A percentile compares a stretch with the other conserved stretches of the same genome.
phyloP scores from a whole-genome alignment of 2,888 invertebrate genomes.

The Chalcosyrphus nemorum region DNA sequence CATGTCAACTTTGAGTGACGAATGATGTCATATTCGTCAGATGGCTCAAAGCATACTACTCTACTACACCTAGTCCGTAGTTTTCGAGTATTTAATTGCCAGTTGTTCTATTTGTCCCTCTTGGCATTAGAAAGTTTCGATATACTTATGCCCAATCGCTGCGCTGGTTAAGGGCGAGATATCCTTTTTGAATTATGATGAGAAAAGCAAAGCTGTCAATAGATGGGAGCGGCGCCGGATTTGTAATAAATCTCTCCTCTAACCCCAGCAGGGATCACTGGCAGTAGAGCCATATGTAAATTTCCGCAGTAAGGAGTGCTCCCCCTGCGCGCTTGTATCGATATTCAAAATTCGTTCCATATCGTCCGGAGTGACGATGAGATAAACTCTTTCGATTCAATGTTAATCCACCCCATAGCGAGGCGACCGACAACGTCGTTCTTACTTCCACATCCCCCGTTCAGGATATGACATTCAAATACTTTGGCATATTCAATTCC shows the following conservation, averaged over 20 bases:
- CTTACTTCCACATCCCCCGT: neutral
- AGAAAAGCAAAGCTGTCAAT: constrained; percentile 67
- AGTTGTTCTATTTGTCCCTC: neutral
- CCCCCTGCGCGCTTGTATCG: constrained; percentile 36
- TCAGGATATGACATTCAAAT: constrained; percentile 67
- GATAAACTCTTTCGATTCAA: constrained; percentile 67
- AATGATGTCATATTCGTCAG: constrained; percentile 68
- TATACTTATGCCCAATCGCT: no score
- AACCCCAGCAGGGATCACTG: constrained; percentile 18
- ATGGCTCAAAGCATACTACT: constrained; percentile 19
- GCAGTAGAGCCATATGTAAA: constrained; percentile 64
- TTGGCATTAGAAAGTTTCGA: constrained; percentile 6
- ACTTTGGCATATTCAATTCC: constrained; percentile 68
- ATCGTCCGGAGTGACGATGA: constrained; percentile 52
- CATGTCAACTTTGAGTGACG: constrained; percentile 68
- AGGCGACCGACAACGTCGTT: neutral
- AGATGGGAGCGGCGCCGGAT: constrained; percentile 62
- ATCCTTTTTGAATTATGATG: constrained; percentile 62
- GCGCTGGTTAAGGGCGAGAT: neutral
- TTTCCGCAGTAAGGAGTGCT: constrained; percentile 33
- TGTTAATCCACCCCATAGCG: constrained; percentile 32
- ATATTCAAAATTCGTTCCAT: constrained; percentile 70
- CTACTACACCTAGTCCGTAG: neutral
- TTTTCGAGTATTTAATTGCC: constrained; percentile 8
- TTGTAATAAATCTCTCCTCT: constrained; percentile 59